Evolutionary conservation across 2,888 invertebrate genomes (phyloP), one percentile per base, ranked within the genome.

Genomic region (Horisme vitalbata): DNA sequence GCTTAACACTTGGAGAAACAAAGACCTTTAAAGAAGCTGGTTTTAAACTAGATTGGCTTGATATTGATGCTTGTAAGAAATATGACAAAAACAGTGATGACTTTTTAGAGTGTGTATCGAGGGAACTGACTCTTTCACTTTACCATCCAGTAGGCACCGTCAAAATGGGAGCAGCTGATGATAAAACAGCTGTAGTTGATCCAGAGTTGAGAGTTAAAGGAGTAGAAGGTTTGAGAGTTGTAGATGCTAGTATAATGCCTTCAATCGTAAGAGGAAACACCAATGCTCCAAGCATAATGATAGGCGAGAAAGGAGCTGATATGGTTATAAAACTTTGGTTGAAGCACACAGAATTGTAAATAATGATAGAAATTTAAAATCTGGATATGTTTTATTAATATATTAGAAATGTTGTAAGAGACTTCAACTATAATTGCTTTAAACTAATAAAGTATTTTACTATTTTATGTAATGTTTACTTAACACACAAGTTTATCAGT

Each of bases 71-170:
- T 1, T 84, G 84, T 46, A 69, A 68, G 23, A 11, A 60, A 2
- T 69, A 65, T 24, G 55, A 69, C 1, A 67, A 68, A 37, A 38
- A 44, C 4, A 69, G 68, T 18, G 76, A 81, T 32, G 65, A 74
- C 2, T 68, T 65, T 52, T 48, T 80, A 8, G 69, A 76, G 41
- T 83, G 83, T 37, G 55, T 69, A 23, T 50, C 70, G 1, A 49
- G 83, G 72, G 47, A 77, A 47, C 31, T 79, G 20, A 80, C 83
- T 1, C 72, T 79, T 48, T 78, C 83, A 0, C 91, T 95, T 26
- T 95, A 94, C 61, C 95, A 95, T 77, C 95, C 95, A 0, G 91
- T 91, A 1, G 91, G 95, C 34, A 92, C 93, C 0, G 85, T 85
- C 0, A 92, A 89, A 72, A 93, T 93, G 93, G 93, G 93, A 2